Evolutionary conservation across 2,113 vertebrate species (phyloP), one percentile per base, ranked within the genome.

Genomic region (Conger conger): DNA sequence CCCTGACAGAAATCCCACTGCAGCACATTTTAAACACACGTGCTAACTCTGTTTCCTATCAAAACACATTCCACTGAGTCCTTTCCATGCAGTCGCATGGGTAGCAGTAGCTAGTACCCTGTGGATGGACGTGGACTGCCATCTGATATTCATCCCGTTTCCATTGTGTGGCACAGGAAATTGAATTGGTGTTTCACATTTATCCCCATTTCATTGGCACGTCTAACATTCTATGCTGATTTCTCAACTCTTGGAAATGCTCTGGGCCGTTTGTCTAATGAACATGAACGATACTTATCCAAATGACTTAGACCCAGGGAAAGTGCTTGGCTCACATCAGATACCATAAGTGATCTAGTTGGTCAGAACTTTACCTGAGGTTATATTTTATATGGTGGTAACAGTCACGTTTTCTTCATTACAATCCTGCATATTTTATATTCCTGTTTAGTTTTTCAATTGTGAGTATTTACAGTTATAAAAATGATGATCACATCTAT

Each of bases 131-230:
- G 1, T 33, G 27, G 27, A 23, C 57, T 63, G 27, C 68, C 15
- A 50, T 13, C 45, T 73, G 68, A 73, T n/a, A 30, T 30, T 73
- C 33, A 33, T 2, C 68, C n/a, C 5, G 15, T 73, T 73, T 33
- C 68, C 68, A 73, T 73, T 73, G 68, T 73, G 68, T 33, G 68
- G n/a, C 27, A 33, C 68, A 73, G n/a, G n/a, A 73, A 73, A 73
- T 13, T 73, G 68, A 73, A 73, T 73, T 73, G 68, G 68, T n/a
- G 9, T 13, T 73, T 30, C 27, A 27, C 4, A 73, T 73, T 73
- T 73, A 73, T 73, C 27, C 27, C 6, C 9, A 73, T 33, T 73
- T 73, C 68, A 73, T 33, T 73, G 68, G 68, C 68, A 73, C 11
- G 30, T 33, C 27, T n/a, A 73, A 27, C 68, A 73, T 73, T 33